These are phyloP conservation scores for Dasyurus viverrinus DNA, from an alignment of 2,113 vertebrate species.

Conservation along the genomic window DNA sequence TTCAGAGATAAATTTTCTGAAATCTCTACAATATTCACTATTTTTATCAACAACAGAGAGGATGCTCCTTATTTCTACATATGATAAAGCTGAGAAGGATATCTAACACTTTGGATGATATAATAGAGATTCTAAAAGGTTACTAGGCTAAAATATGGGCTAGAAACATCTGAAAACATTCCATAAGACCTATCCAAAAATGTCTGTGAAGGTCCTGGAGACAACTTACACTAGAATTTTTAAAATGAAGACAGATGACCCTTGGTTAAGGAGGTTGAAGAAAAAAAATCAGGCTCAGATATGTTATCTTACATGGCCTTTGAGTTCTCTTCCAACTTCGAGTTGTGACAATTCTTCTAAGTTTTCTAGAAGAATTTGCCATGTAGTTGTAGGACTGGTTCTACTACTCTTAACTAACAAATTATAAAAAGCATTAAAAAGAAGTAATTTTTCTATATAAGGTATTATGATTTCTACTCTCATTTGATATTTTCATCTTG, in stretches of 20 bases:
- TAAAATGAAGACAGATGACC: background rate
- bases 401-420: background rate
- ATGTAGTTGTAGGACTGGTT: background rate
- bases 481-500: constrained; percentile 3
- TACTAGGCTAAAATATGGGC: background rate
- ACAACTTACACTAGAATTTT: background rate
- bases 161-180: background rate
- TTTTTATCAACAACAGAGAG: background rate
- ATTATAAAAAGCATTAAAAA: background rate
- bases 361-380: background rate
- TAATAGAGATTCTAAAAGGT: background rate
- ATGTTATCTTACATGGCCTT: background rate
- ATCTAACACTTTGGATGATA: background rate
- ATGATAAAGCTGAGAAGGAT: background rate
- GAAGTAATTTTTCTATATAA: constrained; percentile 16
- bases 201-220: background rate
- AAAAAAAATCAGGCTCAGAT: background rate
- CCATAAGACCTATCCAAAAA: background rate
- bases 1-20: background rate
- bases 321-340: background rate
- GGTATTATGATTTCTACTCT: background rate
- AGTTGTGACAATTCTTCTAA: background rate
- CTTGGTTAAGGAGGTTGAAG: background rate
- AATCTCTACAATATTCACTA: background rate
- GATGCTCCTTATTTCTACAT: background rate